These are phyloP conservation scores for Masnerella sp. DNA, from an alignment of 2,888 invertebrate genomes.

Conservation along the genomic window DNA sequence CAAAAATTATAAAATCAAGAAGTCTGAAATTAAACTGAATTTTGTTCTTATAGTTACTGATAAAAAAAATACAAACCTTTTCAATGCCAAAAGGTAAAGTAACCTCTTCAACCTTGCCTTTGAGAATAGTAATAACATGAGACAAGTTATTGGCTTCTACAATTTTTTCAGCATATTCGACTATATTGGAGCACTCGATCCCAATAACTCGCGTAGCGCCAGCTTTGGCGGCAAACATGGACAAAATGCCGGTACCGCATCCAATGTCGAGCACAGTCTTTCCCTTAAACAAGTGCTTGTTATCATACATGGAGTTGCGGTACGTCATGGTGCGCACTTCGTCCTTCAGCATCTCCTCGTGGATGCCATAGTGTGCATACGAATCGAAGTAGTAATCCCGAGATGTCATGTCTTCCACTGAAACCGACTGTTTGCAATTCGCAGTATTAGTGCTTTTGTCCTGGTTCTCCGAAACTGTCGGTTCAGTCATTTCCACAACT, in stretches of 20 bases:
- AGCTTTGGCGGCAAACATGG: conserved; percentile 99
- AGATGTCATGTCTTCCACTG: conserved; percentile 98
- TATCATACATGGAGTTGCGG: conserved; percentile 99
- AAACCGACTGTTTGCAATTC: conserved; percentile 78
- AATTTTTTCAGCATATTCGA: conserved; percentile 97
- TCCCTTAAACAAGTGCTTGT: conserved; percentile 97
- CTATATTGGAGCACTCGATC: conserved; percentile 99
- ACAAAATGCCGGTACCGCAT: conserved; percentile 98
- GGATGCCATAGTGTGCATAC: conserved; percentile 99
- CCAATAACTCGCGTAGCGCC: conserved; percentile 97
- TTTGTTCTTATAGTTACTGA: too few relatives aligned
- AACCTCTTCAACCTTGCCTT: conserved; percentile 97
- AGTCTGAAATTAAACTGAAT: too few relatives aligned
- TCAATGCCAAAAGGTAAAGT: conserved; percentile 91
- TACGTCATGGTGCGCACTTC: conserved; percentile 99
- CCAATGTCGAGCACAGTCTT: conserved; percentile 98
- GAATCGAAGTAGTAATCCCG: conserved; percentile 99
- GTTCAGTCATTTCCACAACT: conserved; percentile 79
- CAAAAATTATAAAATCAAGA: too few relatives aligned
- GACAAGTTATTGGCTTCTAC: conserved; percentile 90
- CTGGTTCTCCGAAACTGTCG: conserved; percentile 65
- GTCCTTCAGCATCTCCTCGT: conserved; percentile 99
- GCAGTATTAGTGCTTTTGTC: conserved; percentile 63
- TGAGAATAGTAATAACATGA: conserved; percentile 89
- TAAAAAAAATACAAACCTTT: conserved; percentile 81